phyloP scores from a whole-genome alignment of 2,888 invertebrate genomes.

The Microdon myrmicae region DNA sequence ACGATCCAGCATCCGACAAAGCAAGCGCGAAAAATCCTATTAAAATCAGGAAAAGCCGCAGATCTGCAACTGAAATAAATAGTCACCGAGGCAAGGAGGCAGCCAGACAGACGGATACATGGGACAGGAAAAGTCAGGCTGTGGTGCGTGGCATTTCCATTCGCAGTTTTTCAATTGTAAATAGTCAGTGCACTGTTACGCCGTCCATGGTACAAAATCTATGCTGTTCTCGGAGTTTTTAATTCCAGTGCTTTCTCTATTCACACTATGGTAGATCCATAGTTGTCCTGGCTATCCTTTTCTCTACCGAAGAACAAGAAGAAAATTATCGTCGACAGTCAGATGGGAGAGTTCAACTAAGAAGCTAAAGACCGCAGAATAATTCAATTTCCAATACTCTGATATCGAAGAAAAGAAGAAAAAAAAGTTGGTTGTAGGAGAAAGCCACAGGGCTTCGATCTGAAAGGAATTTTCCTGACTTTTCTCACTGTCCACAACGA shows the following conservation, averaged over 20 bases:
- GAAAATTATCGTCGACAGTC: constrained; percentile 8
- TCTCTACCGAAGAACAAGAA: no score
- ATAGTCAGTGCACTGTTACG: background rate
- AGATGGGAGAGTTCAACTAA: background rate
- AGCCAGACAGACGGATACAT: no score
- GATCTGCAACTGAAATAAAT: constrained; percentile 8
- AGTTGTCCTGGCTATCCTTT: no score
- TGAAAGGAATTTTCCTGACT: no score
- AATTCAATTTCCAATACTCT: constrained; percentile 11
- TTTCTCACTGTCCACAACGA: background rate
- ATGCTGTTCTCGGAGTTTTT: background rate
- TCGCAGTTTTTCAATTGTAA: no score
- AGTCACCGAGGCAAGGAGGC: no score
- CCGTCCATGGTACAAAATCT: background rate
- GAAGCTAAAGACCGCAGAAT: constrained; percentile 3
- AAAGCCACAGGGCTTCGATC: background rate
- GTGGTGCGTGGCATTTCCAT: no score
- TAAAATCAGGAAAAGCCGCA: constrained; percentile 17
- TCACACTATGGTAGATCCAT: background rate
- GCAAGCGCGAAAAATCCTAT: constrained; percentile 18
- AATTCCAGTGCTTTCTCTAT: constrained; percentile 1
- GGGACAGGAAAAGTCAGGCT: no score
- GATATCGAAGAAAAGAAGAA: no score
- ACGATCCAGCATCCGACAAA: constrained; percentile 10
- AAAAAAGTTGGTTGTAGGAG: background rate